Base-by-base conservation (phyloP, 2,113 vertebrate species). In the Accipiter cooperii region DNA sequence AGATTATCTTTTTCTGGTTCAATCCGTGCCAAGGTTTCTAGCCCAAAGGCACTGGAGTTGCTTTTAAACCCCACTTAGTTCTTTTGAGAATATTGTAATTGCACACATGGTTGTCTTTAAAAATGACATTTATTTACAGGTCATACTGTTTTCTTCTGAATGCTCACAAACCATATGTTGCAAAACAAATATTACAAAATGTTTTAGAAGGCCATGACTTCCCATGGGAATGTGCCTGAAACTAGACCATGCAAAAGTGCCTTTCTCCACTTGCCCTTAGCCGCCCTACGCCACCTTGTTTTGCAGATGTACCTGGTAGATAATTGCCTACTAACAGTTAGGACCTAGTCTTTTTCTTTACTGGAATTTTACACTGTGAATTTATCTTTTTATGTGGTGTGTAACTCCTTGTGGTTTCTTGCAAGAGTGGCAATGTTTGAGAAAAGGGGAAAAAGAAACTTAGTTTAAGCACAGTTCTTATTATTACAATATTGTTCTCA, bases 71-170 rank as follows among this genome's bases (percentile, higher is more conserved):
- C 11, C 47, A 34, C 47, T 71, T 68, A 31, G 17, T 18, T 84
- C 80, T 92, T 94, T 34, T 33, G 79, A 76, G 64, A 93, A 84
- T 81, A 29, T 88, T 33, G 38, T 89, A 90, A 83, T 84, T 86
- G 92, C 83, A 84, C 85, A 71, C 55, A 52, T 66, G 47, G 68
- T 81, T 66, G 54, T 93, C 78, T 79, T 94, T 95, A 83, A 89
- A 79, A 84, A 60, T 92, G 68, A 19, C 85, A 68, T 96, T 90
- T 89, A 81, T 89, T 97, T 93, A 55, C 76, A 68, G 83, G 61
- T 51, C 73, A 52, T 63, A 49, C 9, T 6, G 12, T 70, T 92
- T 75, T 76, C 83, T 87, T 82, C 73, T 65, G 76, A 70, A 70
- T 66, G 38, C 38, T 94, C 55, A 68, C 47, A 86, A 71, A 52